These are phyloP conservation scores for Lithophane socia DNA, from an alignment of 2,888 invertebrate genomes.

Conservation along the genomic window DNA sequence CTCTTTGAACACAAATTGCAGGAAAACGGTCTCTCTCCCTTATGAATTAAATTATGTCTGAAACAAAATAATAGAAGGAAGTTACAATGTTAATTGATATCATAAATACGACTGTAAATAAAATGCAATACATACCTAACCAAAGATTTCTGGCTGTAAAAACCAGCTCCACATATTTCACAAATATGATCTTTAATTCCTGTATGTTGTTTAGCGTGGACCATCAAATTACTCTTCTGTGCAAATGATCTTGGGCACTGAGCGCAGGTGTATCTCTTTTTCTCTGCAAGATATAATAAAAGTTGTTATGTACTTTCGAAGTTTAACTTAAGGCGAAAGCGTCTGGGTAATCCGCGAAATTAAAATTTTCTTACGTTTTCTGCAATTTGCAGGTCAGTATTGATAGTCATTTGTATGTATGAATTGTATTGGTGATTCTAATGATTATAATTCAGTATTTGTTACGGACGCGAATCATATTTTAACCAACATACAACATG, in stretches of 20 bases:
- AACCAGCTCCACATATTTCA: constrained; percentile 88
- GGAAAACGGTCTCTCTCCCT: constrained; percentile 86
- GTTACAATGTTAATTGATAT: background rate
- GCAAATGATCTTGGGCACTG: constrained; percentile 86
- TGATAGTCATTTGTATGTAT: no score
- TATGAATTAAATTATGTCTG: constrained; percentile 89
- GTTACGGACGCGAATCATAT: no score
- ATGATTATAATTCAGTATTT: no score
- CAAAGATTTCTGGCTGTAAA: constrained; percentile 87
- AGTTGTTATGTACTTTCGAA: background rate
- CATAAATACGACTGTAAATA: background rate
- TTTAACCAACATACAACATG: no score
- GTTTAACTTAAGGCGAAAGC: no score
- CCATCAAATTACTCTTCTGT: constrained; percentile 83
- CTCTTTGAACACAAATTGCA: constrained; percentile 86
- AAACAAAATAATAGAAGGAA: constrained; percentile 75
- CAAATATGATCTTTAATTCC: constrained; percentile 89
- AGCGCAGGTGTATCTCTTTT: constrained; percentile 86
- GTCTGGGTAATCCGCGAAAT: no score
- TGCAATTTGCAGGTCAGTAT: background rate
- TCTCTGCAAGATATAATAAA: constrained; percentile 77
- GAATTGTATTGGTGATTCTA: no score
- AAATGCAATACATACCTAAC: constrained; percentile 77
- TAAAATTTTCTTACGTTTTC: no score
- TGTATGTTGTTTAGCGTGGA: constrained; percentile 86